A percentile compares a stretch with the other conserved stretches of the same genome.
These are phyloP conservation scores for Gonocerus acuteangulatus DNA, from an alignment of 2,888 invertebrate species.

Conservation along the genomic window DNA sequence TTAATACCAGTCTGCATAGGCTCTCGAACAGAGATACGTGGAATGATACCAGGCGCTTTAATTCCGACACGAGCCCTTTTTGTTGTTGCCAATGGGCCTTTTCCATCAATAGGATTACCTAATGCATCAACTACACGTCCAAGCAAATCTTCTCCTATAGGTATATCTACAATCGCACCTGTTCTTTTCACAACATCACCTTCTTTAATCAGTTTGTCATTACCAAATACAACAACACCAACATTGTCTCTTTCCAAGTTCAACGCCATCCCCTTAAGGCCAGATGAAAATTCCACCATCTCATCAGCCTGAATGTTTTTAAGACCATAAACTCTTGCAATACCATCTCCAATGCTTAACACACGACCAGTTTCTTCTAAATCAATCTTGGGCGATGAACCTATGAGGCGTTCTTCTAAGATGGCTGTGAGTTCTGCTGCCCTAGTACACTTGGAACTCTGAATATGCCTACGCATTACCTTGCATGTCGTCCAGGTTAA, in stretches of 20 bases:
- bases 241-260: constrained; percentile 99
- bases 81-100: constrained; percentile 70
- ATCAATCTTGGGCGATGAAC: constrained; percentile 83
- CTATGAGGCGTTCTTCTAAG: constrained; percentile 96
- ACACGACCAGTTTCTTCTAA: constrained; percentile 96
- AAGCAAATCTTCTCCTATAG: constrained; percentile 86
- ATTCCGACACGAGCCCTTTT: constrained; percentile 75
- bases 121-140: constrained; percentile 98
- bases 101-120: constrained; percentile 84
- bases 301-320: constrained; percentile 99
- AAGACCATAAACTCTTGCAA: constrained; percentile 98
- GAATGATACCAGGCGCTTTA: constrained; percentile 95
- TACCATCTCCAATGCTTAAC: constrained; percentile 99
- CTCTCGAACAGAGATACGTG: constrained; percentile 95
- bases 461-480: constrained; percentile 71
- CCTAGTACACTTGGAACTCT: constrained; percentile 66
- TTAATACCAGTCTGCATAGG: constrained; percentile 99
- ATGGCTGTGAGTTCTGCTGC: constrained; percentile 92
- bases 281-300: constrained; percentile 99
- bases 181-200: constrained; percentile 99
- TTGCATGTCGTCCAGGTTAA: constrained; percentile 44
- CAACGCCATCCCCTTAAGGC: constrained; percentile 99
- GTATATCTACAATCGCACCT: constrained; percentile 98
- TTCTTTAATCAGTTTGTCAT: constrained; percentile 96
- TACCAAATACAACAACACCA: constrained; percentile 99